phyloP scores from a whole-genome alignment of 1,140 invertebrate genomes.

The Drosophila nigromelanica region DNA sequence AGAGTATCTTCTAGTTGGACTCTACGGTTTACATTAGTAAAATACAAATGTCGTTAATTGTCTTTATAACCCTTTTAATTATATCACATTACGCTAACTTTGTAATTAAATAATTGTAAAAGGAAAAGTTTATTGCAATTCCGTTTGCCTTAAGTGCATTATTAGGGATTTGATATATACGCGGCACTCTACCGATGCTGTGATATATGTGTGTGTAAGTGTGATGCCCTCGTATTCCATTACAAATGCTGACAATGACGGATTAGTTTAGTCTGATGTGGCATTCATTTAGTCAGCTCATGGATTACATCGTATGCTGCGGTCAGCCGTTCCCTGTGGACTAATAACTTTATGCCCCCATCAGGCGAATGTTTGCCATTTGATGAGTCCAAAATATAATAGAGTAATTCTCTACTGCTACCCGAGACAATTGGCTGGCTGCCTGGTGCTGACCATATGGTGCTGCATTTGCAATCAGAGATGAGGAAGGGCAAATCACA shows the following conservation, averaged over 20 bases:
- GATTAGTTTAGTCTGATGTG: conserved; percentile 59
- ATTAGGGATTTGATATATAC: background rate
- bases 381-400: conserved; percentile 58
- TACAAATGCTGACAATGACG: conserved; percentile 63
- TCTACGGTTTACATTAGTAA: too few relatives aligned
- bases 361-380: conserved; percentile 30
- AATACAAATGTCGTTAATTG: too few relatives aligned
- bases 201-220: background rate
- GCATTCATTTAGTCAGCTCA: conserved; percentile 63
- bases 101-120: background rate
- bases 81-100: background rate
- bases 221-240: conserved; percentile 27
- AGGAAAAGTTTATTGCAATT: too few relatives aligned
- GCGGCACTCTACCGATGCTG: background rate
- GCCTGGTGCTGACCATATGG: conserved; percentile 58
- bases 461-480: conserved; percentile 72
- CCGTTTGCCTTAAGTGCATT: background rate
- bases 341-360: conserved; percentile 70
- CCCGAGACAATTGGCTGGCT: conserved; percentile 51
- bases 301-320: conserved; percentile 12
- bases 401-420: conserved; percentile 68
- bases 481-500: conserved; percentile 64
- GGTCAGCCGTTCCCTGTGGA: conserved; percentile 38
- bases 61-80: background rate
- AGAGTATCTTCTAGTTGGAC: too few relatives aligned